Base-by-base conservation (phyloP, 2,888 invertebrate genomes). In the Hyalella azteca region DNA sequence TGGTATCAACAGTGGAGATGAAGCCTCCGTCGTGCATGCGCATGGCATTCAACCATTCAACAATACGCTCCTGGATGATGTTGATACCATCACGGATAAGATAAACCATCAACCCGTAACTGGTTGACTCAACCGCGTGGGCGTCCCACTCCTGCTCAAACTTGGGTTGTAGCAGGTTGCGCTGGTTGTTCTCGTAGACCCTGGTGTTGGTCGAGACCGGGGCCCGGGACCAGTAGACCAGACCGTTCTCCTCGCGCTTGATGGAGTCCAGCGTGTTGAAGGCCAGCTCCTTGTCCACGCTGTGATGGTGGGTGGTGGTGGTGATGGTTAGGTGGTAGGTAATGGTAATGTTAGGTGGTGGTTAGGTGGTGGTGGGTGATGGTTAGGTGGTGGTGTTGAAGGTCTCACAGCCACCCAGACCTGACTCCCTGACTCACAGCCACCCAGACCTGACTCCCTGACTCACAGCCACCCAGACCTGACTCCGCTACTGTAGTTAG, bases 31-130 rank as follows among this genome's bases (percentile, higher is more conserved):
- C 87, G 9, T 87, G 87, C 84, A 88, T 87, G 78, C 88, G 85
- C 87, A 89, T 88, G 2, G 87, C 87, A 81, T 88, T 88, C 9
- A 89, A 86, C 89, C 89, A 89, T 36, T 87, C 86, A 7, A 89
- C 89, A 50, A 89, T 88, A 78, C 86, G 86, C 78, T 89, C 89
- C 45, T 88, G 86, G 15, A 87, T 85, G 19, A 87, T 84, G 5
- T 88, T 87, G 26, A 89, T 85, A 3, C 89, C 89, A 76, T 89
- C 88, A 36, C 88, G 85, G 1, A 86, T 86, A 22, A 89, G 85
- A 85, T 90, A 89, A 0, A 89, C 88, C 26, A 91, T 86, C 15
- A 91, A 86, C 3, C 90, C 91, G 85, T 90, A 91, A 0, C 90
- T 87, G 0, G 91, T 90, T 0, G 90, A 88, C 86, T 90, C 90